phyloP scores from a whole-genome alignment of 2,113 vertebrate species.

The Oxygymnocypris stewartii region DNA sequence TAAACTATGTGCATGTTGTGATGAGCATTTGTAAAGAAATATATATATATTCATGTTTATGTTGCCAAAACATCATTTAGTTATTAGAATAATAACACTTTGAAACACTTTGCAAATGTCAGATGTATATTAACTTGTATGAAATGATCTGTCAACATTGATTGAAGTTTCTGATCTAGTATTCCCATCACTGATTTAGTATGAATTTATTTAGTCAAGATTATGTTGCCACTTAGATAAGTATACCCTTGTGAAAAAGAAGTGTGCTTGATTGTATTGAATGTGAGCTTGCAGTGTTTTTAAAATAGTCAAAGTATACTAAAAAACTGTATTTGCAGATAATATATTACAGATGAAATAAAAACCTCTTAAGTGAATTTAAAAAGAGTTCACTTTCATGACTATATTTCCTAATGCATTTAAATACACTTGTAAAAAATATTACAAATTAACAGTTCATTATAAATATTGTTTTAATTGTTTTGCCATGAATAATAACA shows the following conservation, averaged over 20 bases:
- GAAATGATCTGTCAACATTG: neutral
- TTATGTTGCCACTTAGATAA: neutral
- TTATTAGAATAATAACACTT: neutral
- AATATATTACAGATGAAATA: neutral
- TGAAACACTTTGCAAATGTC: neutral
- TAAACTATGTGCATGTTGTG: constrained; percentile 11
- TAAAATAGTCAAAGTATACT: neutral
- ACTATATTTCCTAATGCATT: neutral
- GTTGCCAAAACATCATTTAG: neutral
- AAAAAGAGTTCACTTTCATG: neutral
- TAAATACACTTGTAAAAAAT: neutral
- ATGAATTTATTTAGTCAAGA: neutral
- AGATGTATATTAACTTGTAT: neutral
- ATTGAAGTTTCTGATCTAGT: neutral
- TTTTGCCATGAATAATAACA: neutral
- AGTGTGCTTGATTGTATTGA: neutral
- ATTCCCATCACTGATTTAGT: neutral
- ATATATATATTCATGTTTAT: too few species aligned
- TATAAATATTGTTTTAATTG: neutral
- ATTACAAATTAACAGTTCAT: neutral
- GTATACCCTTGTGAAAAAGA: neutral
- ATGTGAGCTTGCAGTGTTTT: neutral
- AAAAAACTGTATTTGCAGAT: neutral
- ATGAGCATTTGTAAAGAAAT: neutral
- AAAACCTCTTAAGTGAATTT: neutral